A percentile compares a stretch with the other conserved stretches of the same genome.
These are phyloP conservation scores for Arctopsyche grandis DNA, from an alignment of 1,140 invertebrate species.

Conservation along the genomic window DNA sequence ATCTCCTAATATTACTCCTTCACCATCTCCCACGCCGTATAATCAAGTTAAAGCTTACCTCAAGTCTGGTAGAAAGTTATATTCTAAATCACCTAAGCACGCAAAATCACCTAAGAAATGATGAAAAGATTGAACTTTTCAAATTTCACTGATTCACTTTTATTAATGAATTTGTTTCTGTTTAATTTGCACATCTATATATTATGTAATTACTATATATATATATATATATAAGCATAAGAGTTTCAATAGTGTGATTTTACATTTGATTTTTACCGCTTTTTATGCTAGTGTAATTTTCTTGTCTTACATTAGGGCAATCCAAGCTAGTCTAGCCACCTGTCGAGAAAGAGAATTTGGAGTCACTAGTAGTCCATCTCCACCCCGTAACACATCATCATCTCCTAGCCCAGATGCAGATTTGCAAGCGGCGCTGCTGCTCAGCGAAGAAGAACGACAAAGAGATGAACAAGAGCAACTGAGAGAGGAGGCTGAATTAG, in stretches of 20 bases:
- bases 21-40: slow-evolving; percentile 33
- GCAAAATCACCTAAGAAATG: not conserved
- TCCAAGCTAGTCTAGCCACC: slow-evolving; percentile 52
- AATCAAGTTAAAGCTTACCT: slow-evolving; percentile 37
- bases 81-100: slow-evolving; percentile 7
- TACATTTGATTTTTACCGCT: not conserved
- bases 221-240: too few species aligned
- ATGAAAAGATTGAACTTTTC: too few species aligned
- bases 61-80: slow-evolving; percentile 24
- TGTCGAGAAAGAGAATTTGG: slow-evolving; percentile 61
- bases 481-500: slow-evolving; percentile 57
- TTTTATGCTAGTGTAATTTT: slow-evolving; percentile 29
- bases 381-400: slow-evolving; percentile 22
- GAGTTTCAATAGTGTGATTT: not conserved
- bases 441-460: slow-evolving; percentile 58
- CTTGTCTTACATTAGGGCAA: slow-evolving; percentile 46
- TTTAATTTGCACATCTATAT: not conserved
- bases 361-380: slow-evolving; percentile 37
- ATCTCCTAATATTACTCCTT: slow-evolving; percentile 33
- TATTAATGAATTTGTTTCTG: not conserved
- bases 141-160: not conserved
- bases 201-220: not conserved
- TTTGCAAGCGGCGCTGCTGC: slow-evolving; percentile 57
- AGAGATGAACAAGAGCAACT: slow-evolving; percentile 53
- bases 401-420: slow-evolving; percentile 50